Evolutionary conservation across 1,140 invertebrate species (phyloP).

Genomic region (Megathymus violae): DNA sequence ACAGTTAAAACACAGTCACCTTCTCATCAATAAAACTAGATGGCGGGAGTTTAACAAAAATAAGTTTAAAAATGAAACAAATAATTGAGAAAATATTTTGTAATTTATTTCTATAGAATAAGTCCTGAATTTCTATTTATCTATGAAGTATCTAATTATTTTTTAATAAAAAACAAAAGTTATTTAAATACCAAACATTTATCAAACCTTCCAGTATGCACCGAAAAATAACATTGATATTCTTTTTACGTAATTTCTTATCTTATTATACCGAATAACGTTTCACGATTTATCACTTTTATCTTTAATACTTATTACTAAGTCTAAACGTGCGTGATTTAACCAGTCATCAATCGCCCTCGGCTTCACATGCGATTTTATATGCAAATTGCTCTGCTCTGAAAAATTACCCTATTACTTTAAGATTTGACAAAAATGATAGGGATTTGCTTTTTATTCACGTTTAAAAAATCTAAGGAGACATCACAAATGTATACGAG

Average conservation of each 20-base stretch:
- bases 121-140: too few species aligned
- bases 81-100: too few species aligned
- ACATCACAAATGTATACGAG: too few species aligned
- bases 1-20: too few species aligned
- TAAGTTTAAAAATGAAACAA: not conserved
- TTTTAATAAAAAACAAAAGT: too few species aligned
- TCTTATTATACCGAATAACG: constrained; percentile 7
- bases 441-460: constrained; percentile 51
- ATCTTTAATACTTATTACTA: constrained; percentile 22
- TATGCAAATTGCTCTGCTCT: constrained; percentile 71
- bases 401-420: constrained; percentile 78
- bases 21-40: not conserved
- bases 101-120: too few species aligned
- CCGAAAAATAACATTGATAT: too few species aligned
- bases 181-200: too few species aligned
- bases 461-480: constrained; percentile 11
- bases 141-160: too few species aligned
- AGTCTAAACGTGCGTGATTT: constrained; percentile 36
- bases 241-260: not conserved
- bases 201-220: too few species aligned
- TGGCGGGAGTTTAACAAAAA: not conserved
- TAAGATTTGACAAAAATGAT: constrained; percentile 68
- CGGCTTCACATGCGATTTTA: constrained; percentile 64
- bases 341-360: constrained; percentile 59
- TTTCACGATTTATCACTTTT: constrained; percentile 20